Base-by-base conservation (phyloP, 2,888 invertebrate genomes). In the Nemapogon koenigi region DNA sequence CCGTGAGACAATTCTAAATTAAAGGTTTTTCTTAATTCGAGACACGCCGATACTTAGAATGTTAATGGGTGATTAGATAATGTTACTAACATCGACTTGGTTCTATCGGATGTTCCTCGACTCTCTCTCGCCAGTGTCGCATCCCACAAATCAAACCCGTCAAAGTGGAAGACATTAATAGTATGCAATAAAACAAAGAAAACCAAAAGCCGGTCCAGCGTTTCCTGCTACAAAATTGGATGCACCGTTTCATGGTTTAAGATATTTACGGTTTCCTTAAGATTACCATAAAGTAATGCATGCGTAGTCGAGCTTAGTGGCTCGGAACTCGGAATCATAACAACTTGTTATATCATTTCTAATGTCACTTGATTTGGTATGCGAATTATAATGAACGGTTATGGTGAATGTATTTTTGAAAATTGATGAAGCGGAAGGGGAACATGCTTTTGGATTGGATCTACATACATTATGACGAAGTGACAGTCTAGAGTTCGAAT, bases 191-290 rank as follows among this genome's bases (percentile, higher is more conserved):
- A 73, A 72, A 66, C 61, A 66, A 62, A 65, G 57, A 54, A 46
- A 57, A 55, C 41, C 37, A 39, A 43, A 18, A 19, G 19, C 19
- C n/a, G 14, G 11, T 16, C 41, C 38, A 43, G 58, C 56, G 57
- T 65, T 69, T 68, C 66, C 64, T 62, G 65, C 55, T 62, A 61
- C 59, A 50, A 57, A 64, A 62, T 62, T 57, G 52, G 57, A 61
- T 53, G 52, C 53, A 52, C 45, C 35, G 19, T 28, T 37, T 37
- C 37, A 47, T 53, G 45, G 48, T 47, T 45, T 42, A 49, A 55
- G 46, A 51, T 53, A 58, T 63, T 61, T 61, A 66, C 53, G 57
- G 57, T 40, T 41, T 36, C 30, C 30, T 39, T 33, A 22, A 29
- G 38, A 40, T 35, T 13, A 39, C 46, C 55, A 55, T 57, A 55